A percentile compares a stretch with the other conserved stretches of the same genome.
phyloP scores from a whole-genome alignment of 2,888 invertebrate genomes.

The Cordilura impudica region DNA sequence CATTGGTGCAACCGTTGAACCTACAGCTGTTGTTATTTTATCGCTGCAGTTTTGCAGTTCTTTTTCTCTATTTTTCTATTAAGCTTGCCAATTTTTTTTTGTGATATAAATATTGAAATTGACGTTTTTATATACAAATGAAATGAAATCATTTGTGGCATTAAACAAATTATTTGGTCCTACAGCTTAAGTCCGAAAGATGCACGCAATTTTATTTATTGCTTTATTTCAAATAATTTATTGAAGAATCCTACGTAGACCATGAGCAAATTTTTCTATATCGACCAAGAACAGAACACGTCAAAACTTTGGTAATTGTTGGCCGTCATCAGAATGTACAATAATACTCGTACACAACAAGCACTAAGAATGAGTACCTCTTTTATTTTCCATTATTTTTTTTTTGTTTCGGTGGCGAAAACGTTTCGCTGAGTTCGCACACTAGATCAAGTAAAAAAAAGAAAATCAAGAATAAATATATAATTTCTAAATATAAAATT shows the following conservation, averaged over 20 bases:
- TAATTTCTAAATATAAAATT: slow-evolving; percentile 64
- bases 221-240: slow-evolving; percentile 14
- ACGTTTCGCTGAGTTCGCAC: slow-evolving; percentile 15
- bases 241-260: slow-evolving; percentile 11
- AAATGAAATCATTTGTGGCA: slow-evolving; percentile 72
- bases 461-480: slow-evolving; percentile 32
- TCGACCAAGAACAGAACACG: slow-evolving; percentile 32
- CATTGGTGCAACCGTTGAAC: background rate
- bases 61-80: slow-evolving; percentile 5
- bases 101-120: slow-evolving; percentile 43
- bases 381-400: slow-evolving; percentile 16
- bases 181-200: slow-evolving; percentile 20
- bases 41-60: background rate
- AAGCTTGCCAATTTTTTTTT: slow-evolving; percentile 35
- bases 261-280: slow-evolving; percentile 9
- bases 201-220: slow-evolving; percentile 15
- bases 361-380: slow-evolving; percentile 18
- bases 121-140: slow-evolving; percentile 59
- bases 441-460: background rate
- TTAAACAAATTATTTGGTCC: slow-evolving; percentile 68
- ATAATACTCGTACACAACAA: background rate
- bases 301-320: slow-evolving; percentile 53
- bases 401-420: slow-evolving; percentile 30
- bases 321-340: slow-evolving; percentile 20
- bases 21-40: slow-evolving; percentile 1